Base-by-base conservation (phyloP, 2,797 vertebrate genomes). In the Dendrocincla fuliginosa region DNA sequence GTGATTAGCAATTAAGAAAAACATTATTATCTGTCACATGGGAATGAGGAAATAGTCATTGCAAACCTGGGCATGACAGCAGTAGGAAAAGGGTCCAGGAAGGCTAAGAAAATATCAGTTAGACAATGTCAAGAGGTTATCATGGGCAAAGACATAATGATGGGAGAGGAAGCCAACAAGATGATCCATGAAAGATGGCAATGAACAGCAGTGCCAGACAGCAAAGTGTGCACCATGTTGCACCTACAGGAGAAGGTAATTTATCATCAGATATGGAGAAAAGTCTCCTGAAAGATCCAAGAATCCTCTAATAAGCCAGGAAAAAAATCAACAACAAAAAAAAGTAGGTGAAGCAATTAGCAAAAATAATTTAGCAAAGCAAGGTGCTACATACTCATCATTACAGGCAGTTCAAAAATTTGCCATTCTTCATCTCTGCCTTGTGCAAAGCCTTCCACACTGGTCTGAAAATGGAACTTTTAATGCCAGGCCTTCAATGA, bases 1-100 rank as follows among this genome's bases (percentile, higher is more conserved):
- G 4, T 85, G 90, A 97, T 96, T 95, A 96, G 93, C 95, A 97
- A 94, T 96, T 97, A 97, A 95, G 93, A 92, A 96, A 95, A 97
- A 92, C 89, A 93, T 97, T 94, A 95, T 94, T 96, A 92, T 91
- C 91, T 84, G 88, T 95, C 95, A 71, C 77, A 65, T 44, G 86
- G 88, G 90, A 77, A 65, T 41, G 84, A 90, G 84, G 74, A 94
- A 94, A 91, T 92, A 88, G 87, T 95, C 82, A 11, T 73, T 60
- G 86, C 47, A 64, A 94, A 67, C 61, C 76, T 84, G 42, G 37
- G 89, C 1, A 0, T 92, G 87, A 81, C 68, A 92, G 74, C 41
- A 24, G 55, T 16, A 88, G 70, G 68, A 87, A 76, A 90, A 88
- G 59, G 52, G 79, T 56, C 90, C 79, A 65, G 68, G 37, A 85